Conservation (phyloP, 2,113 vertebrate genomes). For the Tinamus guttatus region DNA sequence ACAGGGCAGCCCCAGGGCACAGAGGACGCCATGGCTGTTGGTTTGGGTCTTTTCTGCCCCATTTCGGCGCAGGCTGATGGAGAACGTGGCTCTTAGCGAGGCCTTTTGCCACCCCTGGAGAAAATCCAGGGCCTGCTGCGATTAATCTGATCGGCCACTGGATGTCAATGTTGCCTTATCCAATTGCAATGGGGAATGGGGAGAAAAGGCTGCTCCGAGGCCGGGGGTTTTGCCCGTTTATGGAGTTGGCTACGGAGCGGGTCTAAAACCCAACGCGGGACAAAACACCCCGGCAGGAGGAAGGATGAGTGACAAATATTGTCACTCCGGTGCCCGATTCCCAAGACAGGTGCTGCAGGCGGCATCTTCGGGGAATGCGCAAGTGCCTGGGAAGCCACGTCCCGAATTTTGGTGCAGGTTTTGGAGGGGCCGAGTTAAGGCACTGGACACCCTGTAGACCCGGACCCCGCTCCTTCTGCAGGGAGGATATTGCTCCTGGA, state of each 20-base stretch:
- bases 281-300: background rate
- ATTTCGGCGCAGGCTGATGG: fast-evolving
- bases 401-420: background rate
- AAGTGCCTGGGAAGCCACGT: background rate
- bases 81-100: background rate
- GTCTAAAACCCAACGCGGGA: background rate
- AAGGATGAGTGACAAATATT: background rate
- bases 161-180: conserved; percentile 82
- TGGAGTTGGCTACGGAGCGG: background rate
- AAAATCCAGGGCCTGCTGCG: conserved; percentile 32
- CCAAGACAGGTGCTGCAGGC: background rate
- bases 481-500: background rate
- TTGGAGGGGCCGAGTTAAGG: background rate
- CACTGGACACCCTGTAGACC: no score
- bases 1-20: fast-evolving
- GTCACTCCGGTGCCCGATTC: background rate
- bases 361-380: fast-evolving
- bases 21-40: background rate
- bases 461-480: no score
- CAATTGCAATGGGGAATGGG: conserved; percentile 46
- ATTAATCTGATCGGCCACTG: conserved; percentile 80
- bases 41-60: background rate
- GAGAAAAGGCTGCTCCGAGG: background rate
- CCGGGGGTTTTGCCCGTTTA: background rate
- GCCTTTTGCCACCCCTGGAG: background rate